A percentile compares a stretch with the other conserved stretches of the same genome.
phyloP scores from a whole-genome alignment of 92 coral and sea anemone species.

The Siderastrea radians region DNA sequence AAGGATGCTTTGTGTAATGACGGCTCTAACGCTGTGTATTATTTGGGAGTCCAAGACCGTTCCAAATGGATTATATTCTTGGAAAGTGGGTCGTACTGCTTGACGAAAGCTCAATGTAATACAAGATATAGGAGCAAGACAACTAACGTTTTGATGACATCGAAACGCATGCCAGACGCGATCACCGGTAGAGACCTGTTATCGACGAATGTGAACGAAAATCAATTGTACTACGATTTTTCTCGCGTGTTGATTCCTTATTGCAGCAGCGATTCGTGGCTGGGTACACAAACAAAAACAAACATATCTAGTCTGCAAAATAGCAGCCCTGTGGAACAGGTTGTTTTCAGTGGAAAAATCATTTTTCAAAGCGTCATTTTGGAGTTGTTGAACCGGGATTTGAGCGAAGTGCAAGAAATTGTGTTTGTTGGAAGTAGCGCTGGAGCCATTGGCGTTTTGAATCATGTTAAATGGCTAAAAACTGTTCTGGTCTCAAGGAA shows the following conservation, averaged over 20 bases:
- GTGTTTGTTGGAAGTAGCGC: constrained; percentile 72
- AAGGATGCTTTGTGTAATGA: constrained; percentile 69
- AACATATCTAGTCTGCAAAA: not conserved
- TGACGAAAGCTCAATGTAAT: constrained; percentile 53
- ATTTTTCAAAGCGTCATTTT: constrained; percentile 66
- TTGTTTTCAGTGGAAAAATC: constrained; percentile 66
- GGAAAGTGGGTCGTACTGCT: constrained; percentile 71
- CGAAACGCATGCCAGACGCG: constrained; percentile 49
- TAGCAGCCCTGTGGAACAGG: constrained; percentile 5
- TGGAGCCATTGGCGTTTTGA: constrained; percentile 61
- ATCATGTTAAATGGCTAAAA: constrained; percentile 53
- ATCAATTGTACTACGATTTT: constrained; percentile 45
- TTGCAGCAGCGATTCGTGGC: constrained; percentile 75
- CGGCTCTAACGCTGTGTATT: constrained; percentile 54
- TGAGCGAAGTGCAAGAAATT: constrained; percentile 34
- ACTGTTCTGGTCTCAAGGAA: constrained; percentile 9
- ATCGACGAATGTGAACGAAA: constrained; percentile 33
- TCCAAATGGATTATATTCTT: constrained; percentile 67
- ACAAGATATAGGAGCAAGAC: constrained; percentile 49
- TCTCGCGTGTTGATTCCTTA: constrained; percentile 70
- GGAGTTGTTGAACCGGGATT: constrained; percentile 41
- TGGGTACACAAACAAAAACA: constrained; percentile 44
- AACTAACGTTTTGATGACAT: constrained; percentile 64
- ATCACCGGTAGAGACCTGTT: constrained; percentile 61
- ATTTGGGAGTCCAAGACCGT: constrained; percentile 26